These are phyloP conservation scores for Drosophila arawakana DNA, from an alignment of 1,140 invertebrate genomes.

Conservation along the genomic window DNA sequence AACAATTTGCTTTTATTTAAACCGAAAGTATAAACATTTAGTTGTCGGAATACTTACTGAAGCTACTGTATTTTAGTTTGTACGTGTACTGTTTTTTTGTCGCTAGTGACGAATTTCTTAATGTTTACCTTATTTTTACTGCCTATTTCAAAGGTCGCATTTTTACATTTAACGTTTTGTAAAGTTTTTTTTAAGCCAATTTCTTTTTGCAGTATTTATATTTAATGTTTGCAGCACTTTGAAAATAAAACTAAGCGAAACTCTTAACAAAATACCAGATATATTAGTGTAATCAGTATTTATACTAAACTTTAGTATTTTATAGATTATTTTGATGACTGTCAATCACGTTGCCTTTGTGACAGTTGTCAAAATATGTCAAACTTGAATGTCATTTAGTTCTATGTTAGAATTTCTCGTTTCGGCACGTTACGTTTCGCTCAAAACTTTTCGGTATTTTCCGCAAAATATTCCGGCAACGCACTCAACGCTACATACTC, in stretches of 20 bases:
- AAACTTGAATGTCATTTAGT: constrained; percentile 5
- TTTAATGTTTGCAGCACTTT: constrained; percentile 26
- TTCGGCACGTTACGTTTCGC: constrained; percentile 52
- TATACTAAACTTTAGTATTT: too few species aligned
- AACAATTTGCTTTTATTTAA: too few species aligned
- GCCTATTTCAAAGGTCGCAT: constrained; percentile 40
- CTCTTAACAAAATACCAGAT: not conserved
- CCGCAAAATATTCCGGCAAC: constrained; percentile 32
- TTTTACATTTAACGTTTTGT: constrained; percentile 63
- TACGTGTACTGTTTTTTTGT: constrained; percentile 3
- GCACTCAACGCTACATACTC: constrained; percentile 25
- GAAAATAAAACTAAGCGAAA: constrained; percentile 49
- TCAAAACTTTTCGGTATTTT: constrained; percentile 60
- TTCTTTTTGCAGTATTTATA: constrained; percentile 69
- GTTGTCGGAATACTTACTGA: not conserved
- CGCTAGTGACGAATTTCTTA: constrained; percentile 12
- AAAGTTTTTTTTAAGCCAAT: constrained; percentile 58
- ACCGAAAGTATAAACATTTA: not conserved
- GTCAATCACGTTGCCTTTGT: constrained; percentile 3
- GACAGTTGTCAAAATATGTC: constrained; percentile 10
- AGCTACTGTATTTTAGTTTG: constrained; percentile 16
- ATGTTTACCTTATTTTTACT: constrained; percentile 4
- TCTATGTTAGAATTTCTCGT: constrained; percentile 45
- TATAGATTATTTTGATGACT: not conserved
- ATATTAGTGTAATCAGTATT: not conserved